phyloP scores from a whole-genome alignment of 2,113 vertebrate genomes.

The Oreamnos americanus region DNA sequence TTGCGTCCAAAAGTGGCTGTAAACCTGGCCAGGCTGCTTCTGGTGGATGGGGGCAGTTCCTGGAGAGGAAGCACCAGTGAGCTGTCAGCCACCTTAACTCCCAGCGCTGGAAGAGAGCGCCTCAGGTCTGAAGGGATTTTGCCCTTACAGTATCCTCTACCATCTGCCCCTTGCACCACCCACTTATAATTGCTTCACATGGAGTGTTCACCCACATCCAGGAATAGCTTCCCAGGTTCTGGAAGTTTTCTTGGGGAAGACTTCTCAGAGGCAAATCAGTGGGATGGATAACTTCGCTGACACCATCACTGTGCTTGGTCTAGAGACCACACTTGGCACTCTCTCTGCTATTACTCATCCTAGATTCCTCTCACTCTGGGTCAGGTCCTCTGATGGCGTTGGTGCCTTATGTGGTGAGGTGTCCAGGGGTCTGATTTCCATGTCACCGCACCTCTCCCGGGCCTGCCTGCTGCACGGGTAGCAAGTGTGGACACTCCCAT shows the following conservation, averaged over 20 bases:
- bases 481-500: not conserved
- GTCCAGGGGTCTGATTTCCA: not conserved
- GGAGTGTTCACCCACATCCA: not conserved
- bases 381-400: not conserved
- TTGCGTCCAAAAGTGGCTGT: rapidly evolving
- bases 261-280: not conserved
- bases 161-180: not conserved
- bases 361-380: not conserved
- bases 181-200: not conserved
- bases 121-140: not conserved
- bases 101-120: not conserved
- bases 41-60: not conserved
- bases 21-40: not conserved
- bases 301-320: not conserved
- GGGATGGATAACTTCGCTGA: not conserved
- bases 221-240: not conserved
- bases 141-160: not conserved
- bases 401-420: not conserved
- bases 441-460: not conserved
- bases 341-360: not conserved
- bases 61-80: not conserved
- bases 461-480: not conserved
- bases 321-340: not conserved
- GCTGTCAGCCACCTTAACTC: not conserved
- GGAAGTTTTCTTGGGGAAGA: not conserved